Base-by-base conservation (phyloP, 1,140 invertebrate species). In the Catajapyx aquilonaris region DNA sequence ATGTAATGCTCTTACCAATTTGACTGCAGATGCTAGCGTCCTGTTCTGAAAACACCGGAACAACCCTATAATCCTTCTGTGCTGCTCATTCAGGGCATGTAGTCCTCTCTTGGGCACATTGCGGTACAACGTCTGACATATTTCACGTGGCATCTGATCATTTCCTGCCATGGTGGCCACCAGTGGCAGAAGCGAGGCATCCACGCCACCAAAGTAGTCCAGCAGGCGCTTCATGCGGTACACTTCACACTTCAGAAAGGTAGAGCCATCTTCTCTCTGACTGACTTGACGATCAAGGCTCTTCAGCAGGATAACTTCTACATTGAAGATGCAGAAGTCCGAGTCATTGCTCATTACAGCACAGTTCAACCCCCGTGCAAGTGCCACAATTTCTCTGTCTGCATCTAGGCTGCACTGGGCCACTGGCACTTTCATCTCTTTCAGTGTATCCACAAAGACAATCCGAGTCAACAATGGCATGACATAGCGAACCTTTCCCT, bases 331-430 rank as follows among this genome's bases (percentile, higher is more conserved):
- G 39, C 52, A 61, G 51, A 66, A 67, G 48, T 67, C 65, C 36
- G 60, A 63, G 45, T 67, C 65, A 35, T 55, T 54, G 35, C 59
- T 63, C 9, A 67, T 35, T 2, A 66, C 54, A 15, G 62, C 61
- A 43, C 62, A 65, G n/a, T 60, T 44, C 18, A 59, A 53, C 18
- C 54, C 31, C 39, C 61, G 59, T 1, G 64, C 64, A 16, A 66
- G 36, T 4, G 51, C 50, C 18, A 55, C 62, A 16, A 66, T 51
- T 34, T 64, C 53, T 17, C 52, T 47, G 47, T 67, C 65, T 25
- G 63, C 64, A 48, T 66, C 65, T 44, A 53, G 61, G 34, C 58
- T 50, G 42, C 59, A 58, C 16, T 60, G 56, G 5, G 53, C 50
- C 43, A 54, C 52, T 7, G 40, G 41, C 30, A 67, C 46, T 7